phyloP scores from a whole-genome alignment of 2,888 invertebrate species.

The Onchidella celtica region DNA sequence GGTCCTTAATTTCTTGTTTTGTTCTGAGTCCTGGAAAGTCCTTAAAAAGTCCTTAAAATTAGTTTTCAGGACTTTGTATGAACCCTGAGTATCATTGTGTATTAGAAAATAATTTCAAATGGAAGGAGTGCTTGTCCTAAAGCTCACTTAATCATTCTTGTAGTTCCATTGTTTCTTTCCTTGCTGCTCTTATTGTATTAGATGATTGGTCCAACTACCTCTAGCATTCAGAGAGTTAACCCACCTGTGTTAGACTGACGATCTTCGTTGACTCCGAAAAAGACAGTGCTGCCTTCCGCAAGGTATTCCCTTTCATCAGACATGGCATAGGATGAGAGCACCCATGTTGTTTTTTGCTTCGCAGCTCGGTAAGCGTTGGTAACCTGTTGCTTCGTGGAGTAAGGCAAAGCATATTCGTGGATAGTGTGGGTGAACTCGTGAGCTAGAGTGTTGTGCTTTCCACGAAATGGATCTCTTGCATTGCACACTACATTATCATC shows the following conservation, averaged over 20 bases:
- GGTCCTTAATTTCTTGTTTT: too few species aligned
- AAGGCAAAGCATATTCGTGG: slow-evolving; percentile 20
- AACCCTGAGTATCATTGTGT: too few species aligned
- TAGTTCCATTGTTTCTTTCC: too few species aligned
- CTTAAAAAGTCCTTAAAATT: too few species aligned
- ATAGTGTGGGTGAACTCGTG: slow-evolving; percentile 63
- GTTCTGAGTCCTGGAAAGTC: too few species aligned
- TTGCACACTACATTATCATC: slow-evolving; percentile 24
- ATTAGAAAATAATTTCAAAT: too few species aligned
- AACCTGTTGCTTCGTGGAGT: background rate
- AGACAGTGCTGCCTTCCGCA: slow-evolving; percentile 24
- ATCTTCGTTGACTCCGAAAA: slow-evolving; percentile 35
- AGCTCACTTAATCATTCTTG: too few species aligned
- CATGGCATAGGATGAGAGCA: slow-evolving; percentile 9
- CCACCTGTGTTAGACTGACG: background rate
- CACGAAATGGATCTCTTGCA: background rate
- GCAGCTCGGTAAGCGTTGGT: background rate
- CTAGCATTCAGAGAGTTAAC: too few species aligned
- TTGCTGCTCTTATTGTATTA: too few species aligned
- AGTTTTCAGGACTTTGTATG: too few species aligned
- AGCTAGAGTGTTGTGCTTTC: slow-evolving; percentile 52
- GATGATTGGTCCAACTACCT: too few species aligned
- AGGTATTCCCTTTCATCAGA: slow-evolving; percentile 18
- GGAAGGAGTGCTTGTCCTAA: too few species aligned
- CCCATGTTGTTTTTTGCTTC: background rate